These are phyloP conservation scores for Oncorhynchus gorbuscha DNA, from an alignment of 2,113 vertebrate genomes.

Conservation along the genomic window DNA sequence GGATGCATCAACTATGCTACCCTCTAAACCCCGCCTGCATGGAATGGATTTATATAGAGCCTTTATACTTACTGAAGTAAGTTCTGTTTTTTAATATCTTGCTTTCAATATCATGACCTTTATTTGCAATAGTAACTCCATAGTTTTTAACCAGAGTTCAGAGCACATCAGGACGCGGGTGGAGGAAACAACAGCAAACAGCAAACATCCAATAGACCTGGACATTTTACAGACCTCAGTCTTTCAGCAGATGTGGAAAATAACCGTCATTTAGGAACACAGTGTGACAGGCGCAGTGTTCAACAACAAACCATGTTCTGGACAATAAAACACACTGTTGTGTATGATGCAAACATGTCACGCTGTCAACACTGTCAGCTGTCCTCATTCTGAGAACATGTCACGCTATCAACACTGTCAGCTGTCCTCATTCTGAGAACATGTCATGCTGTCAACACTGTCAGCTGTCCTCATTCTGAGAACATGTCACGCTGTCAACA, in stretches of 20 bases:
- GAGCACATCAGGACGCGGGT: conserved; percentile 48
- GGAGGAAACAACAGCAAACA: conserved; percentile 60
- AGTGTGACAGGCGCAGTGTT: conserved; percentile 53
- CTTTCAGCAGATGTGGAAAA: conserved; percentile 68
- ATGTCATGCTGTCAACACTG: too few species aligned
- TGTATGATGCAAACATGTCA: conserved; percentile 7
- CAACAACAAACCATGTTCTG: conserved; percentile 56
- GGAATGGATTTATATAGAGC: too few species aligned
- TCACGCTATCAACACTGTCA: too few species aligned
- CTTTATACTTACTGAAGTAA: too few species aligned
- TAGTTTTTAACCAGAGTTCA: conserved; percentile 34
- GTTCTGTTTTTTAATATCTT: too few species aligned
- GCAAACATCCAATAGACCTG: conserved; percentile 47
- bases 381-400: conserved; percentile 6
- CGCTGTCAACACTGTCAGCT: conserved; percentile 16
- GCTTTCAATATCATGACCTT: too few species aligned
- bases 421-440: conserved; percentile 7
- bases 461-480: neutral
- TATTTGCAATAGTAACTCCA: too few species aligned
- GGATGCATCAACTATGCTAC: too few species aligned
- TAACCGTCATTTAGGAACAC: conserved; percentile 49
- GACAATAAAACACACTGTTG: neutral
- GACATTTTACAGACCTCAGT: conserved; percentile 47
- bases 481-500: neutral
- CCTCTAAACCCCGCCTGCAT: conserved; percentile 22